Evolutionary conservation across 2,888 invertebrate species (phyloP), one percentile per base, ranked within the genome.

Genomic region (Trichacis sp.): DNA sequence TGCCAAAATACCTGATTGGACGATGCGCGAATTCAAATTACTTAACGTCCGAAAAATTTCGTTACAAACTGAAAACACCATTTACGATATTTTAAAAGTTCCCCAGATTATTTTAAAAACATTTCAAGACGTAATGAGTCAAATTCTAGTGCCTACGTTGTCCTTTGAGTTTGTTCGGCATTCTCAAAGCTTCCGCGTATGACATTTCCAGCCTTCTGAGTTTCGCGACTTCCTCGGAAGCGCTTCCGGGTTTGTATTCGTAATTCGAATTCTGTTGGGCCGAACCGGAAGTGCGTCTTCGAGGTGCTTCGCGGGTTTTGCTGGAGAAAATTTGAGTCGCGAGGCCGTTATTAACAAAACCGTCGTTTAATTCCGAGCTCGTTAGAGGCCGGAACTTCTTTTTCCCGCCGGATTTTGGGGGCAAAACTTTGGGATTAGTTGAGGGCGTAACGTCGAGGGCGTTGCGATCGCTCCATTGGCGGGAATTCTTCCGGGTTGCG

Each of bases 201-300:
- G 94, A 93, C 78, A 93, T 88, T 77, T 95, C 94, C 51, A 95
- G 87, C 77, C 91, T 90, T 80, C 93, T 91, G 61, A 95, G 85
- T 79, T 92, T 92, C 80, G 93, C 91, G 70, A 95, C 90, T 75
- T 94, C 93, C 77, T 93, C 93, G 9, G 94, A 93, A 4, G 93
- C 94, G 6, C 91, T 88, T 83, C 93, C 92, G 2, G 89, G 88
- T 72, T 87, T 88, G 75, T 87, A 89, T 63, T 88, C 88, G 19
- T 36, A 38, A 19, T 50, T 36, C 58, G 45, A 62, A 59, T 66
- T 60, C 46, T 73, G 53, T 24, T 67, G 20, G n/a, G 45, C 33
- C 8, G 42, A 61, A 30, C 43, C 18, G 36, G 14, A 24, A 5
- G 20, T 52, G 29, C 38, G 51, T n/a, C 64, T 40, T 9, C 69